phyloP scores from a whole-genome alignment of 2,797 vertebrate genomes.

The Synanceia verrucosa region DNA sequence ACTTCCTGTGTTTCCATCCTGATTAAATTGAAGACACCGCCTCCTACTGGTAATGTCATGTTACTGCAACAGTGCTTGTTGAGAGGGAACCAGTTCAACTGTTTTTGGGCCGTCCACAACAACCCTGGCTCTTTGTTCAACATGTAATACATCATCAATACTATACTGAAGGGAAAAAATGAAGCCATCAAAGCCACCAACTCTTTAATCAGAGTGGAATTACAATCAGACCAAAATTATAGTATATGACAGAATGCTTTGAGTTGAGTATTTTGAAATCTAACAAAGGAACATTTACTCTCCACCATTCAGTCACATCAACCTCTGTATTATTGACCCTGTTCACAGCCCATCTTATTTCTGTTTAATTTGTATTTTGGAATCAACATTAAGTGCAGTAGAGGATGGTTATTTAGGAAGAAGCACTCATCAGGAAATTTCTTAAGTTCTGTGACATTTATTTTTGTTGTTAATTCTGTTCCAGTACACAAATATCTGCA shows the following conservation, averaged over 20 bases:
- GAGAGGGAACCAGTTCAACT: background rate
- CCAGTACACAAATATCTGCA: background rate
- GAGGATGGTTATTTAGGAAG: background rate
- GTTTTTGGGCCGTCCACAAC: too few relatives aligned
- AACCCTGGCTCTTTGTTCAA: background rate
- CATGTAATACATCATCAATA: background rate
- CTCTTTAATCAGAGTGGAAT: too few relatives aligned
- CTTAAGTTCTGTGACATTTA: background rate
- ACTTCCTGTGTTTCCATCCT: slow-evolving; percentile 8
- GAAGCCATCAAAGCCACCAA: too few relatives aligned
- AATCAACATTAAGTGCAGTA: background rate
- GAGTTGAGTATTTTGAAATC: background rate
- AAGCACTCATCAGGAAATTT: background rate
- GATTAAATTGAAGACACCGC: background rate
- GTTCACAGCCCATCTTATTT: background rate
- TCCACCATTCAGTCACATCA: background rate
- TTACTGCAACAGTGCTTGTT: background rate
- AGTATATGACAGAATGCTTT: background rate
- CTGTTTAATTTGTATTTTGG: background rate
- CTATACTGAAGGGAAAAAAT: background rate
- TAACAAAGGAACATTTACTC: background rate
- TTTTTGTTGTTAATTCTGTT: background rate
- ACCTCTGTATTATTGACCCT: background rate
- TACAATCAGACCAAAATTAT: too few relatives aligned
- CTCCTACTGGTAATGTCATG: slow-evolving; percentile 9